phyloP scores from a whole-genome alignment of 1,140 invertebrate genomes.

The Adelges cooleyi region DNA sequence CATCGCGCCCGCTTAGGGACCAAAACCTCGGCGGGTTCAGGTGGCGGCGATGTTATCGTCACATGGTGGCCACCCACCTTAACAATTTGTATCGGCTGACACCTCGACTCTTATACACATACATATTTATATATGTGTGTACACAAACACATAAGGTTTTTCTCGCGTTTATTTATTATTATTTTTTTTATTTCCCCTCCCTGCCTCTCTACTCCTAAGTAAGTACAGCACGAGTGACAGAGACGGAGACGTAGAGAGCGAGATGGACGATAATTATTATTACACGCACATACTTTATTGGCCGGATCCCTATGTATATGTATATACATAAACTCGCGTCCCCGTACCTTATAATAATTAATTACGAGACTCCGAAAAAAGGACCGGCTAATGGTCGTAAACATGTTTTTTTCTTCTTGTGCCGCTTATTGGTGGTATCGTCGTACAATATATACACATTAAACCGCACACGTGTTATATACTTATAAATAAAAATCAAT shows the following conservation, averaged over 20 bases:
- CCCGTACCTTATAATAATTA: conserved; percentile 7
- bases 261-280: too few species aligned
- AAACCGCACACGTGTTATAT: too few species aligned
- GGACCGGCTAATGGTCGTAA: conserved; percentile 22
- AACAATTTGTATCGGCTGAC: conserved; percentile 29
- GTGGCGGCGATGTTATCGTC: conserved; percentile 27
- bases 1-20: conserved; percentile 4
- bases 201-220: too few species aligned
- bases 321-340: conserved; percentile 18
- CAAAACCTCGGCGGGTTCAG: conserved; percentile 25
- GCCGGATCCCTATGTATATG: too few species aligned
- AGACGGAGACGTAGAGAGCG: too few species aligned
- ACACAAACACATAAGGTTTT: neutral
- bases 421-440: too few species aligned
- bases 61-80: conserved; percentile 27
- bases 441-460: too few species aligned
- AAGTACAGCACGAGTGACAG: too few species aligned
- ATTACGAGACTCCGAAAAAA: conserved; percentile 21
- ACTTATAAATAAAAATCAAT: too few species aligned
- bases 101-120: neutral
- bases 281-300: too few species aligned
- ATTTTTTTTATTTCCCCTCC: neutral
- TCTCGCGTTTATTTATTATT: neutral
- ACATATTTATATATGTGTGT: neutral
- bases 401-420: neutral